These are phyloP conservation scores for Caradrina kadenii DNA, from an alignment of 2,888 invertebrate genomes.

Conservation along the genomic window DNA sequence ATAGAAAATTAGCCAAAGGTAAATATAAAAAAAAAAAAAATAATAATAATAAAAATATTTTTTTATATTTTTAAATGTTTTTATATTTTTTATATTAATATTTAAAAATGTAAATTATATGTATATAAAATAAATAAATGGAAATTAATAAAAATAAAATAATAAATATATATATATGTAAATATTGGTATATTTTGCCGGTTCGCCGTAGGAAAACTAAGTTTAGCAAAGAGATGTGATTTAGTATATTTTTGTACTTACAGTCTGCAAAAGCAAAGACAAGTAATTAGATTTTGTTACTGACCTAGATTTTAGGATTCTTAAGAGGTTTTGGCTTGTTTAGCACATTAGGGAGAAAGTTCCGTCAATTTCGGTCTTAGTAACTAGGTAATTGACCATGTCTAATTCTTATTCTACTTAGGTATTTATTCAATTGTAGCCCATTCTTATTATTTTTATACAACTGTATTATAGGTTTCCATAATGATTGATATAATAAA, in stretches of 20 bases:
- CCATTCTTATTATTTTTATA: too few relatives aligned
- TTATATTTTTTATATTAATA: too few relatives aligned
- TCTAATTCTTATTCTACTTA: neutral
- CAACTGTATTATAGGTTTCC: too few relatives aligned
- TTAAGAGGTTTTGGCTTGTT: constrained; percentile 4
- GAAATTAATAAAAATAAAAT: too few relatives aligned
- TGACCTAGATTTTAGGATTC: neutral
- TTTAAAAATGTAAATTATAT: too few relatives aligned
- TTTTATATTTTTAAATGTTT: too few relatives aligned
- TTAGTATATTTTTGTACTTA: constrained; percentile 2
- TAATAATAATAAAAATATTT: too few relatives aligned
- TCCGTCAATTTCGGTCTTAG: constrained; percentile 10
- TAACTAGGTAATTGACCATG: neutral
- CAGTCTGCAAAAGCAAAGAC: neutral
- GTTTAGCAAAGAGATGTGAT: constrained; percentile 8
- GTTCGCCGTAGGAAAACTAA: neutral
- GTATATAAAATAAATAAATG: too few relatives aligned
- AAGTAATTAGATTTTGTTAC: constrained; percentile 9
- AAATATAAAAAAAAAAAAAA: too few relatives aligned
- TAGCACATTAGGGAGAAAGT: constrained; percentile 4
- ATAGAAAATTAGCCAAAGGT: neutral
- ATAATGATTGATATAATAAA: too few relatives aligned
- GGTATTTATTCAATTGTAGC: neutral
- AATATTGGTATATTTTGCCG: neutral
- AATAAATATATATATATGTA: too few relatives aligned